phyloP scores from a whole-genome alignment of 1,140 invertebrate genomes.

The Coboldia fuscipes region DNA sequence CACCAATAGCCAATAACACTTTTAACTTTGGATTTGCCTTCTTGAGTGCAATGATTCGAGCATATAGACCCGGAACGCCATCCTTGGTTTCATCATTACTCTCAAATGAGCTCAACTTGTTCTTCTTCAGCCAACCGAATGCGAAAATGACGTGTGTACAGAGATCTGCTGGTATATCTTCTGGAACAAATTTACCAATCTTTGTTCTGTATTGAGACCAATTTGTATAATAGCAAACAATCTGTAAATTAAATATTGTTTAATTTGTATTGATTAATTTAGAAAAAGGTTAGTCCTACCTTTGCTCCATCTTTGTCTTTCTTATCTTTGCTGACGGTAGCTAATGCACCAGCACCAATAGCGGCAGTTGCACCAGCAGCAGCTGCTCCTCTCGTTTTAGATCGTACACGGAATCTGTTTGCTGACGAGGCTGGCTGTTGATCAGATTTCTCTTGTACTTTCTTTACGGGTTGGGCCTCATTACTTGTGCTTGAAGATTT shows the following conservation, averaged over 20 bases:
- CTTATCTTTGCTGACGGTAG: conserved; percentile 26
- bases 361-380: conserved; percentile 28
- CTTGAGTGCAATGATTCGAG: conserved; percentile 60
- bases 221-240: conserved; percentile 93
- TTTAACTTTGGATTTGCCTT: conserved; percentile 79
- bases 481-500: conserved; percentile 16
- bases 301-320: conserved; percentile 41
- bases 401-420: conserved; percentile 43
- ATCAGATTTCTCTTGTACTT: conserved; percentile 26
- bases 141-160: conserved; percentile 93
- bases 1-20: conserved; percentile 66
- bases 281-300: conserved; percentile 12
- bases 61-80: conserved; percentile 74
- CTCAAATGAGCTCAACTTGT: conserved; percentile 77
- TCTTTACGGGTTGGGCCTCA: conserved; percentile 11
- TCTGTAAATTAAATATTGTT: conserved; percentile 22
- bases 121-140: conserved; percentile 92
- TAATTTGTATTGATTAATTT: neutral
- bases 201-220: conserved; percentile 93
- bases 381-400: conserved; percentile 32
- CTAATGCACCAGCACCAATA: conserved; percentile 33
- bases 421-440: conserved; percentile 40
- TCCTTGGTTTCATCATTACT: conserved; percentile 84
- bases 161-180: conserved; percentile 85
- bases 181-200: conserved; percentile 78